Evolutionary conservation across 2,888 invertebrate genomes (phyloP), one percentile per base, ranked within the genome.

Genomic region (Tenthredo scrophulariae): DNA sequence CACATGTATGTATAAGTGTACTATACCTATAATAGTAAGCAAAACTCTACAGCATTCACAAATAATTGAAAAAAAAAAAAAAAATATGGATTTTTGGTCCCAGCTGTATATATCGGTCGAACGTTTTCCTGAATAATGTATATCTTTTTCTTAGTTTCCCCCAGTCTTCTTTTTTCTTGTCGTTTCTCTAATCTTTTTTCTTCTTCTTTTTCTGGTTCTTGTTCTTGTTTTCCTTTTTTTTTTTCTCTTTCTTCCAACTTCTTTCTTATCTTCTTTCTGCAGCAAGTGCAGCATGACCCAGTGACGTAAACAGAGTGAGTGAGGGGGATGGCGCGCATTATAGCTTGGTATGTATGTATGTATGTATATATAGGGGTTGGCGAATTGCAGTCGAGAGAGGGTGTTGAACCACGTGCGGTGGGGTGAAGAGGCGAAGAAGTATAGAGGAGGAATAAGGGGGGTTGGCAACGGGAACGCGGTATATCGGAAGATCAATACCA

Each of bases 261-360:
- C 9, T 72, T 40, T 13, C 1, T 22, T 18, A 22, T 54, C n/a
- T 29, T 13, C 10, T 13, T 3, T 62, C 13, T 22, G 62, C 29
- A 80, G 80, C 83, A 83, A 83, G 83, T 83, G 83, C 83, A 83
- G 83, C 83, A 83, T 83, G 83, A 83, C 83, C 83, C 83, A 83
- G 83, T 83, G 83, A 83, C 83, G 83, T 46, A 46, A 22, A 65
- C 26, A 33, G 50, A 54, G 37, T 29, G n/a, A 33, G 29, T 18
- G 46, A 70, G 72, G 43, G 50, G n/a, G 10, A 13, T n/a, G 58
- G 15, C 67, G 33, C 18, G 40, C 18, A 40, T n/a, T n/a, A 22
- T 10, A 43, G 74, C 33, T n/a, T 7, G n/a, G 43, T 40, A 37
- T 37, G 7, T 37, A 33, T 50, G 13, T 18, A n/a, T n/a, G 3